A percentile compares a stretch with the other conserved stretches of the same genome.
phyloP scores from a whole-genome alignment of 2,797 vertebrate species.

The Mycteria americana region DNA sequence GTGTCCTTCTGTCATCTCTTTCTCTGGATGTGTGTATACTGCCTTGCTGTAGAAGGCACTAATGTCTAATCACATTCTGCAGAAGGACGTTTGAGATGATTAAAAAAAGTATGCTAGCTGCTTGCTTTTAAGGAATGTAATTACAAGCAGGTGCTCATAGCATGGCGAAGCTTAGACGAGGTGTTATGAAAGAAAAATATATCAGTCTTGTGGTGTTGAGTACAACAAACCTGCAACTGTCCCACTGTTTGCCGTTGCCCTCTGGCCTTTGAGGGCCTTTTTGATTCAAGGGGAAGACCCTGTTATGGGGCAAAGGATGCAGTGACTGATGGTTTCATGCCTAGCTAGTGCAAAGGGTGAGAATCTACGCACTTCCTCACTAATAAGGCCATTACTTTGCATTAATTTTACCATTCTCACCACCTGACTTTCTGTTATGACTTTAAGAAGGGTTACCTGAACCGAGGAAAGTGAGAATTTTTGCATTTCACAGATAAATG shows the following conservation, averaged over 20 bases:
- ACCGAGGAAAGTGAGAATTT: neutral
- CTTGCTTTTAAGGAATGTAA: neutral
- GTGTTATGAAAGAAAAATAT: neutral
- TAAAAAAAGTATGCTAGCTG: neutral
- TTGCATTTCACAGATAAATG: neutral
- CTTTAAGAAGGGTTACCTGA: neutral
- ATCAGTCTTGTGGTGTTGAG: neutral
- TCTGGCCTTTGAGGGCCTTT: neutral
- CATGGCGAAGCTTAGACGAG: neutral
- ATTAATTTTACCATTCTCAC: neutral
- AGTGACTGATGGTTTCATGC: neutral
- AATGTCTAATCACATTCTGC: neutral
- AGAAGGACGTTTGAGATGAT: neutral
- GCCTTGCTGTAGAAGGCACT: neutral
- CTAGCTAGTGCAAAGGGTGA: neutral
- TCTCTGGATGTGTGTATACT: neutral
- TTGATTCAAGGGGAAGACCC: neutral
- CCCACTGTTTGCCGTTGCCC: neutral
- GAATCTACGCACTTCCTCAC: neutral
- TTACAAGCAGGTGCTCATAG: neutral
- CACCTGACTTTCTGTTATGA: neutral
- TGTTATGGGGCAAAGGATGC: neutral
- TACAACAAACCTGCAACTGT: neutral
- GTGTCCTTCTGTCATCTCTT: neutral
- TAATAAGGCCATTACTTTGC: neutral